Evolutionary conservation across 2,797 vertebrate genomes (phyloP), one percentile per base, ranked within the genome.

Genomic region (Syndactyla subalaris): DNA sequence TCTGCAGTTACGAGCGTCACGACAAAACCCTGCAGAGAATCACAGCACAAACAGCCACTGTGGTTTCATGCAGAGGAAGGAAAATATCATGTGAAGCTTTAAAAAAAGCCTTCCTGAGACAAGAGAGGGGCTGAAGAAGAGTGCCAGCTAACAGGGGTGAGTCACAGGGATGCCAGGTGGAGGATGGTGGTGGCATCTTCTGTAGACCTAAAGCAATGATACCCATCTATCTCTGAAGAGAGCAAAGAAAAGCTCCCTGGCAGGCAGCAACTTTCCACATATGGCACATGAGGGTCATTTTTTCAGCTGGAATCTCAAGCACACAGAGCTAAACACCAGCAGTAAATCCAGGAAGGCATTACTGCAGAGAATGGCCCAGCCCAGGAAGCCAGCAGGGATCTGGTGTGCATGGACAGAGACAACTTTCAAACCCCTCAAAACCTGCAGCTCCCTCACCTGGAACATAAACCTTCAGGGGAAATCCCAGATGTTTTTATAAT

Each of bases 41-140:
- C 39, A 52, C 48, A 80, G 62, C 63, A 66, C 48, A 74, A 75
- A 51, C 4, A 94, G 38, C 39, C 86, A 49, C 82, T 45, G 72
- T 48, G 73, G 51, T 70, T 92, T 92, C 72, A 23, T 9, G 46
- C 24, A 93, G 46, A 86, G 70, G 41, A 94, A 95, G 71, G 55
- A 48, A 91, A 93, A 86, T 3, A 34, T 10, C 70, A 51, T 0
- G 0, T 23, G 38, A 76, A 83, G 30, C 71, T 82, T 85, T 46
- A 85, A 76, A 67, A 67, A 81, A 88, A 24, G 41, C 6, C 45
- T 57, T 66, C 55, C 27, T 41, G 51, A 84, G 30, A 27, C 26
- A 62, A 34, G 16, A 89, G 55, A 87, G 27, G 5, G 22, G 9
- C 36, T 94, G 43, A 22, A 58, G 61, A 48, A 26, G 7, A 61